Conservation (phyloP, 2,113 vertebrate genomes). For the Illadopsis cleaveri region DNA sequence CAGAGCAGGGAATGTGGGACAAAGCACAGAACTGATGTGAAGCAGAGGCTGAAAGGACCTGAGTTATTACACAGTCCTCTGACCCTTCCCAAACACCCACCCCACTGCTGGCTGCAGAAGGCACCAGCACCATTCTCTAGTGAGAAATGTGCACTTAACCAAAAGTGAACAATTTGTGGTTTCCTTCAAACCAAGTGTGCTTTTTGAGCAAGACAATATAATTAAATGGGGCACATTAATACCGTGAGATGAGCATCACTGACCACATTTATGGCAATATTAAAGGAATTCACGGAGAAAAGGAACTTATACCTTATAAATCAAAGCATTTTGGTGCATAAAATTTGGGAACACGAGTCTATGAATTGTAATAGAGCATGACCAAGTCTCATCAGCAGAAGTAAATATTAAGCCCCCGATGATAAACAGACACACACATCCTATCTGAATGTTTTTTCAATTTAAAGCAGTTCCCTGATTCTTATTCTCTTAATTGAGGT, state of each 20-base stretch:
- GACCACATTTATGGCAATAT: constrained; percentile 43
- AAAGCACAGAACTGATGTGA: neutral
- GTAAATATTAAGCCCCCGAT: constrained; percentile 77
- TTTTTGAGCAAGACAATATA: constrained; percentile 53
- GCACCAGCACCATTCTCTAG: neutral
- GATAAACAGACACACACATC: constrained; percentile 52
- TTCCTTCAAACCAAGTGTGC: constrained; percentile 9
- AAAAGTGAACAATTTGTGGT: constrained; percentile 15
- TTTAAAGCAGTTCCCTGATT: neutral
- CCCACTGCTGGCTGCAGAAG: neutral
- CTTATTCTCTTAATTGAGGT: constrained; percentile 48
- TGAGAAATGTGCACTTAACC: neutral
- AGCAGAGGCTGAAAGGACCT: neutral
- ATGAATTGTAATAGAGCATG: constrained; percentile 82
- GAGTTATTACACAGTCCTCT: accelerated
- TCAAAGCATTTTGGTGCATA: constrained; percentile 75
- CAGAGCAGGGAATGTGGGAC: neutral
- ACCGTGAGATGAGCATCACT: constrained; percentile 56
- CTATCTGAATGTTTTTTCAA: constrained; percentile 5
- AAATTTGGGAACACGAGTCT: constrained; percentile 71
- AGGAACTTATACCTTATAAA: constrained; percentile 66
- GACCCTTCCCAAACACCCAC: neutral
- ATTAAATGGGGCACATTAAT: constrained; percentile 61
- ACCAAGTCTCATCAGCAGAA: constrained; percentile 77
- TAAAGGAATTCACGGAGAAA: neutral